phyloP scores from a whole-genome alignment of 2,113 vertebrate genomes.

The Diglossa brunneiventris region DNA sequence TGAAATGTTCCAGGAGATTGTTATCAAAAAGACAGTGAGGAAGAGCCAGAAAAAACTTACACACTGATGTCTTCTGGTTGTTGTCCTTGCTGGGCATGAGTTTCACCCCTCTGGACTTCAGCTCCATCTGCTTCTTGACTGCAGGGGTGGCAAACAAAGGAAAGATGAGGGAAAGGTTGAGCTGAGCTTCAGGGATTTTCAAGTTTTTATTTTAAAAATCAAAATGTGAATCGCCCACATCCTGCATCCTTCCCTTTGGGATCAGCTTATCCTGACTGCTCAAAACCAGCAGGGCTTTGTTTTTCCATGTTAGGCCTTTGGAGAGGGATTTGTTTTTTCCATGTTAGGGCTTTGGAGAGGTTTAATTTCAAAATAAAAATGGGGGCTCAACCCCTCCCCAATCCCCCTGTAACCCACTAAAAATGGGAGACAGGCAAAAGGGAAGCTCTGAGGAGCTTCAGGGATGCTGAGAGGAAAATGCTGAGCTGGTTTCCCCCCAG shows the following conservation, averaged over 20 bases:
- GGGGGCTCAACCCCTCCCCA: neutral
- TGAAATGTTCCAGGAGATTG: slow-evolving; percentile 44
- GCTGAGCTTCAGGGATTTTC: neutral
- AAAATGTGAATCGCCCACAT: accelerated
- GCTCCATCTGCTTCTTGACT: slow-evolving; percentile 98
- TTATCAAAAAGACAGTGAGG: neutral
- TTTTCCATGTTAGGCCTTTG: accelerated
- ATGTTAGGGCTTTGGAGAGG: accelerated
- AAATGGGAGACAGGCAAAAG: neutral
- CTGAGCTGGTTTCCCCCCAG: neutral
- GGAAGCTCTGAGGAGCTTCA: neutral
- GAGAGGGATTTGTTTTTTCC: too few relatives aligned
- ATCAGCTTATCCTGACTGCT: neutral
- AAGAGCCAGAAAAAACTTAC: slow-evolving; percentile 84
- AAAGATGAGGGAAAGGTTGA: neutral
- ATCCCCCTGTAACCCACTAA: neutral
- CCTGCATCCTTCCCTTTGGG: neutral
- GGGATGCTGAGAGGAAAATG: neutral
- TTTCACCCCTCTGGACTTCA: slow-evolving; percentile 97
- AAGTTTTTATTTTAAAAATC: neutral
- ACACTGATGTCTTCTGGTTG: slow-evolving; percentile 97
- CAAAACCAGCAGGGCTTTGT: accelerated
- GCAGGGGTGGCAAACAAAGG: slow-evolving; percentile 14
- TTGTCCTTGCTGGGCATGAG: slow-evolving; percentile 97
- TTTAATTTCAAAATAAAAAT: neutral